phyloP scores from a whole-genome alignment of 2,113 vertebrate species.

The Gasterosteus nipponicus region DNA sequence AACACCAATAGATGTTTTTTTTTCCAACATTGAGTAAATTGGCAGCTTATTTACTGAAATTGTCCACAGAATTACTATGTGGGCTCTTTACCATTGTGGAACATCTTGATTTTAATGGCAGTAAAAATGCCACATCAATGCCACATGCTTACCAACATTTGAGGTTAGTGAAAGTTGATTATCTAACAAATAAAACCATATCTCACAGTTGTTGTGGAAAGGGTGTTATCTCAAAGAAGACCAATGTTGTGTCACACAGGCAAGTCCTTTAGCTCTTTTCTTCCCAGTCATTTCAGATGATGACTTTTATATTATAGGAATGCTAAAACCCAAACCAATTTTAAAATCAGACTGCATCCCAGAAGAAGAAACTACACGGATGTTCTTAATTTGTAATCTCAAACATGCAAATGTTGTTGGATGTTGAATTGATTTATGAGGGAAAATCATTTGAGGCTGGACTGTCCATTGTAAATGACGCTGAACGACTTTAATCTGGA shows the following conservation, averaged over 20 bases:
- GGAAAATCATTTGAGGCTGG: neutral
- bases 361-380: neutral
- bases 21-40: conserved; percentile 3
- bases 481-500: neutral
- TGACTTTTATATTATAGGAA: neutral
- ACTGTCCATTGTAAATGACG: neutral
- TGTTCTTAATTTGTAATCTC: neutral
- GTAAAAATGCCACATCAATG: neutral
- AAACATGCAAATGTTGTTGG: neutral
- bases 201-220: neutral
- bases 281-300: neutral
- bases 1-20: conserved; percentile 25
- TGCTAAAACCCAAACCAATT: neutral
- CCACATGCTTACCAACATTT: conserved; percentile 22
- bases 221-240: neutral
- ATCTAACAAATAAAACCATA: conserved; percentile 11
- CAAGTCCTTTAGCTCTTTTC: neutral
- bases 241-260: neutral
- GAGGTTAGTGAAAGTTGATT: conserved; percentile 12
- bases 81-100: neutral
- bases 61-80: neutral
- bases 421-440: too few species aligned
- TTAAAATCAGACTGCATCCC: neutral
- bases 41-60: conserved; percentile 14
- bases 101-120: neutral